Evolutionary conservation across 2,888 invertebrate species (phyloP).

Genomic region (Yponomeuta sedellus): DNA sequence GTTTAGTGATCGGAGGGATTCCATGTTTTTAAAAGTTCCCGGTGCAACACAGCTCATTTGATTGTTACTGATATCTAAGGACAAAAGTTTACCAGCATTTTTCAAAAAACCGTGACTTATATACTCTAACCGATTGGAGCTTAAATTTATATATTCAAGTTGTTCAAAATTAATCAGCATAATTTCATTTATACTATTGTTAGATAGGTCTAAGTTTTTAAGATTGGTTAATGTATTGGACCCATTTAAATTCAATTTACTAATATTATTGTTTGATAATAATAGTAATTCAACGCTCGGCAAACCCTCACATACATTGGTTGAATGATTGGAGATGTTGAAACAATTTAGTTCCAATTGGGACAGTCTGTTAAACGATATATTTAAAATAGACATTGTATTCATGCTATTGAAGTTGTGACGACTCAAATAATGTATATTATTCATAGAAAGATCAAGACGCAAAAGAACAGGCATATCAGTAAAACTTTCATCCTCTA

Average conservation of each 20-base stretch:
- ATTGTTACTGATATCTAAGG: background rate
- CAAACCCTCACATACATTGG: conserved; percentile 30
- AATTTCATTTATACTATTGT: background rate
- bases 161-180: background rate
- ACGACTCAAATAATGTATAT: conserved; percentile 37
- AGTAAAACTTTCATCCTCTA: conserved; percentile 44
- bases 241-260: conserved; percentile 42
- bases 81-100: background rate
- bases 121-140: background rate
- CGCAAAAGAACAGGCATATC: conserved; percentile 46
- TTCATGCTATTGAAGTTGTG: conserved; percentile 43
- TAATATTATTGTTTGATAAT: conserved; percentile 45
- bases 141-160: background rate
- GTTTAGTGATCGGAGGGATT: background rate
- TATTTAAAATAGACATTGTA: conserved; percentile 54
- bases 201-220: background rate
- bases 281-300: conserved; percentile 41
- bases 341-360: conserved; percentile 36
- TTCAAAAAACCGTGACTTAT: background rate
- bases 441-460: conserved; percentile 53
- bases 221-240: conserved; percentile 30
- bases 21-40: background rate
- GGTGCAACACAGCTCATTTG: background rate
- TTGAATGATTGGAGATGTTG: conserved; percentile 25
- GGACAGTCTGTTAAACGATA: conserved; percentile 47